Conservation (phyloP, 37 sponge, comb jelly and placozoan species). For the Tethya wilhelma region DNA sequence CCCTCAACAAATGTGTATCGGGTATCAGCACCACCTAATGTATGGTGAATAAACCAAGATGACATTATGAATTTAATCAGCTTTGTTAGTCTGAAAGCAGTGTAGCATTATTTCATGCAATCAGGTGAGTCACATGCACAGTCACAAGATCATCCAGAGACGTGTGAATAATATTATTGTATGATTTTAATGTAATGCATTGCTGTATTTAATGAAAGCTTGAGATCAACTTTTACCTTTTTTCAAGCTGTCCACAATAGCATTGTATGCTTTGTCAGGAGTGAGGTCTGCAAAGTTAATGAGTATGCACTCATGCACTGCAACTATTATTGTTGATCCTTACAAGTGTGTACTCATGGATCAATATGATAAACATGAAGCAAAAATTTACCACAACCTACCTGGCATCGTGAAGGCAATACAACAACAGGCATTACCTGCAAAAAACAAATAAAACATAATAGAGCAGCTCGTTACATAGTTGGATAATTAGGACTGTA, state of each 20-base stretch:
- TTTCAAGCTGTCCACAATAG: not conserved
- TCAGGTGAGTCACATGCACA: not conserved
- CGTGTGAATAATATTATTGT: too few species aligned
- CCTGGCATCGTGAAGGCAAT: slow-evolving; percentile 64
- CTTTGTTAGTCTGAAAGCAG: not conserved
- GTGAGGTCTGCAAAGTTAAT: not conserved
- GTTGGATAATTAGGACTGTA: not conserved
- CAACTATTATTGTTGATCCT: too few species aligned
- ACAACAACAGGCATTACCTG: slow-evolving; percentile 82
- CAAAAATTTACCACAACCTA: too few species aligned
- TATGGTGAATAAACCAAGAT: too few species aligned
- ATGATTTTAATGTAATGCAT: slow-evolving; percentile 2
- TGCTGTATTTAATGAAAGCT: too few species aligned
- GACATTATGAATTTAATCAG: not conserved
- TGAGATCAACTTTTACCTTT: slow-evolving; percentile 14
- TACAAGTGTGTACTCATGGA: too few species aligned
- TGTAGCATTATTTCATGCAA: not conserved
- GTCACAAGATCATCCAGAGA: not conserved
- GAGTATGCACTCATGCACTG: too few species aligned
- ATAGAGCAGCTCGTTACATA: not conserved
- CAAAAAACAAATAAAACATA: slow-evolving; percentile 9
- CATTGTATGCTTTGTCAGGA: not conserved
- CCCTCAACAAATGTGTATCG: slow-evolving; percentile 62
- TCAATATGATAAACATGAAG: too few species aligned
- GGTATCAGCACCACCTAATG: slow-evolving; percentile 87